Evolutionary conservation across 1,140 invertebrate genomes (phyloP).

Genomic region (Euura lappo): DNA sequence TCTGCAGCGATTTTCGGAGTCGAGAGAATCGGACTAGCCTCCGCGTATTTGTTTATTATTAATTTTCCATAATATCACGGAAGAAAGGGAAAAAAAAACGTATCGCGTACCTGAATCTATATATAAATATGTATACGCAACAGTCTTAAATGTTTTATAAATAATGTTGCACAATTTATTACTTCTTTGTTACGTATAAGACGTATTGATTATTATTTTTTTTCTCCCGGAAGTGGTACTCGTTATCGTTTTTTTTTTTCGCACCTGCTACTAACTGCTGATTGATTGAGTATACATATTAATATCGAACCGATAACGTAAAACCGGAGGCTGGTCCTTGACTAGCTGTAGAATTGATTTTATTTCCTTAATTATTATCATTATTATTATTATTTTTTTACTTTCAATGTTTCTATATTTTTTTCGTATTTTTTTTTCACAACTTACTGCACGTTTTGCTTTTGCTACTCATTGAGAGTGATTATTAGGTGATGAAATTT

Average conservation of each 20-base stretch:
- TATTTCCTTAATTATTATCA: neutral
- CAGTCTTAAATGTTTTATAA: neutral
- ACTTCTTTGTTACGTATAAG: neutral
- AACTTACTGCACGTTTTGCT: constrained; percentile 49
- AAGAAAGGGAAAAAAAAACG: neutral
- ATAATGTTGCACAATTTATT: too few species aligned
- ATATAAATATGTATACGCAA: too few species aligned
- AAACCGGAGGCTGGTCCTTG: constrained; percentile 28
- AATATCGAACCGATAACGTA: neutral
- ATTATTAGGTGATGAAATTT: constrained; percentile 32
- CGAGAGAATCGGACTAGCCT: constrained; percentile 37
- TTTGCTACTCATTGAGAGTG: constrained; percentile 43
- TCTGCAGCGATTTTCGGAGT: constrained; percentile 52
- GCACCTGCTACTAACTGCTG: constrained; percentile 6
- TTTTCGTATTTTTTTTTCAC: neutral
- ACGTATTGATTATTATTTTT: neutral
- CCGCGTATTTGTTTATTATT: constrained; percentile 4
- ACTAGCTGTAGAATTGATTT: neutral
- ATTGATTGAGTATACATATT: neutral
- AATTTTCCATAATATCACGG: neutral
- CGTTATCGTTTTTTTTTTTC: neutral
- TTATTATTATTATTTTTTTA: neutral
- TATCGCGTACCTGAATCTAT: too few species aligned
- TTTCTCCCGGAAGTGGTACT: neutral
- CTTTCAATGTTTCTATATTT: neutral